Conservation (phyloP, 2,888 invertebrate species). For the Drosophila borealis region DNA sequence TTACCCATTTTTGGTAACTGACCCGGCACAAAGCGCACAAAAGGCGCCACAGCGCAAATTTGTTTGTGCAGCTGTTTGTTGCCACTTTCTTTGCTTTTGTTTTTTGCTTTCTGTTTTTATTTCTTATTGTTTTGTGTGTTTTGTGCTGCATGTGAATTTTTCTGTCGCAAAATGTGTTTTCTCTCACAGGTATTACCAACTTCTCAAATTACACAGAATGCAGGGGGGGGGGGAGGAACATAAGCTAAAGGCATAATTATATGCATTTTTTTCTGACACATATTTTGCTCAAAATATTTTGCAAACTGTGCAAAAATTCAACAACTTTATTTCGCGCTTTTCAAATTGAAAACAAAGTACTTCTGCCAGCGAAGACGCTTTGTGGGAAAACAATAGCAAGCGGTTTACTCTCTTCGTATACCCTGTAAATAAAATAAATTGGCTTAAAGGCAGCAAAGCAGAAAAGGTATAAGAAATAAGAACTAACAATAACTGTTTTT, state of each 20-base stretch:
- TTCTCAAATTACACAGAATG: slow-evolving; percentile 41
- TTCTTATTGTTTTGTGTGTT: slow-evolving; percentile 1
- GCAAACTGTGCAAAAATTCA: neutral
- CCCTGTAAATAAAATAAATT: neutral
- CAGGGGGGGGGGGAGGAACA: no score
- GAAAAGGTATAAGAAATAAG: neutral
- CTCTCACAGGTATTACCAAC: slow-evolving; percentile 33
- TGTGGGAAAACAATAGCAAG: neutral
- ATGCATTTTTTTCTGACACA: slow-evolving; percentile 1
- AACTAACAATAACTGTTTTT: no score
- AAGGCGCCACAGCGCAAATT: slow-evolving; percentile 12
- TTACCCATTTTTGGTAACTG: neutral
- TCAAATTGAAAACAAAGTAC: neutral
- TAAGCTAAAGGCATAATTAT: neutral
- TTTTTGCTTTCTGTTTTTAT: slow-evolving; percentile 11
- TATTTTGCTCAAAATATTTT: neutral
- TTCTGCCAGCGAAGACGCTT: no score
- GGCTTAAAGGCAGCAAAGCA: neutral
- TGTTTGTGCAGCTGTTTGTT: slow-evolving; percentile 59
- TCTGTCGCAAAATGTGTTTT: slow-evolving; percentile 13
- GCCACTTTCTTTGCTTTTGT: slow-evolving; percentile 44
- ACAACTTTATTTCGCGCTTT: neutral
- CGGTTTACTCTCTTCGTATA: neutral
- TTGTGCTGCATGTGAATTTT: slow-evolving; percentile 26
- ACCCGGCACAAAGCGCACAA: slow-evolving; percentile 7